Evolutionary conservation across 2,888 invertebrate genomes (phyloP).

Genomic region (Nomada hirtipes): DNA sequence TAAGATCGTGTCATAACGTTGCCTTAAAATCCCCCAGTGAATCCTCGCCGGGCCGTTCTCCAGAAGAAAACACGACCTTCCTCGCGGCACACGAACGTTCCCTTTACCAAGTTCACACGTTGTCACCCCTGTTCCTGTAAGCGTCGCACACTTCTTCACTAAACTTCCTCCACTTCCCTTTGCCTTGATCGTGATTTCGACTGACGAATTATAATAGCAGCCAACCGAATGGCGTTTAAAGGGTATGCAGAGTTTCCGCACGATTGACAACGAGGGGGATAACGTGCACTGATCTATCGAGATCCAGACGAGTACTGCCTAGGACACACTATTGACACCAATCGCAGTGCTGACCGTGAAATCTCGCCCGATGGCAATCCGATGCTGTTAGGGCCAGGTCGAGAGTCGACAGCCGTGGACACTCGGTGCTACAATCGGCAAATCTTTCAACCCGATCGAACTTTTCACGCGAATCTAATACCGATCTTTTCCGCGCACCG

Average conservation of each 20-base stretch:
- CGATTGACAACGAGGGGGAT: background rate
- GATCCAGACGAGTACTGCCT: background rate
- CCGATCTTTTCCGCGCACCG: constrained; percentile 68
- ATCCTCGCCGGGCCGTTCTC: constrained; percentile 24
- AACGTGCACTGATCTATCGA: constrained; percentile 9
- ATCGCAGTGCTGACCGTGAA: background rate
- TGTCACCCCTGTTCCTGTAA: constrained; percentile 31
- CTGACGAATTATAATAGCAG: constrained; percentile 1
- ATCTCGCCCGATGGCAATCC: background rate
- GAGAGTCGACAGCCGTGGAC: background rate
- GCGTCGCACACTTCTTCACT: constrained; percentile 67
- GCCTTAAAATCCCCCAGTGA: constrained; percentile 51
- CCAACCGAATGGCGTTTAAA: background rate
- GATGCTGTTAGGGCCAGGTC: background rate
- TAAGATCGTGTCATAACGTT: constrained; percentile 68
- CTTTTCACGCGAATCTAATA: constrained; percentile 49
- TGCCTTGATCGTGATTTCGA: background rate
- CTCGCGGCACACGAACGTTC: constrained; percentile 43
- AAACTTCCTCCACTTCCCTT: constrained; percentile 51
- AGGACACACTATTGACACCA: constrained; percentile 3
- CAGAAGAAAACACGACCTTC: constrained; percentile 47
- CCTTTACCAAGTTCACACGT: constrained; percentile 48
- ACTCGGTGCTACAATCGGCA: background rate
- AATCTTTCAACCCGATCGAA: constrained; percentile 25
- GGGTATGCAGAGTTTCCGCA: background rate